phyloP scores from a whole-genome alignment of 2,113 vertebrate species.

The Poeciliopsis turrubarensis region DNA sequence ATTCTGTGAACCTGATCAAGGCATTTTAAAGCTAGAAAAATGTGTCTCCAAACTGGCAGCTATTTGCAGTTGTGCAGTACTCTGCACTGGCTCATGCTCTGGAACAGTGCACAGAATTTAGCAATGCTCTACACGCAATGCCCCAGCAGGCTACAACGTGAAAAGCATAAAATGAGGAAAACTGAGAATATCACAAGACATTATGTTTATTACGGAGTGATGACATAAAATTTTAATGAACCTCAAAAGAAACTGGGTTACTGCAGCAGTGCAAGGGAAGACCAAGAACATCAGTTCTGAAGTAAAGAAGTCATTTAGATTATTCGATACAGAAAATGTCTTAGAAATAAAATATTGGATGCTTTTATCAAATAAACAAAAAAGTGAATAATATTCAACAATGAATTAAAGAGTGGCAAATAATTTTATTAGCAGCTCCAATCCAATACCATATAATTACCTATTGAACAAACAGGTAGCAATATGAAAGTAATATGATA shows the following conservation, averaged over 20 bases:
- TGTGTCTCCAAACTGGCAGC: not conserved
- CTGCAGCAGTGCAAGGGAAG: not conserved
- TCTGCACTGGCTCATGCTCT: not conserved
- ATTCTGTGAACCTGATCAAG: not conserved
- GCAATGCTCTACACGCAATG: not conserved
- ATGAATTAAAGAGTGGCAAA: not conserved
- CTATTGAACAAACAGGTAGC: no score
- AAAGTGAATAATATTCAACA: not conserved
- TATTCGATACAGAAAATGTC: not conserved
- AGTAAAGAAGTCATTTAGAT: not conserved
- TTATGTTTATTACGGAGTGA: conserved; percentile 12
- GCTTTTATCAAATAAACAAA: not conserved
- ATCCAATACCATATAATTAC: no score
- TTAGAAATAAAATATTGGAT: not conserved
- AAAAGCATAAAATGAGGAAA: not conserved
- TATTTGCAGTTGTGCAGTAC: not conserved
- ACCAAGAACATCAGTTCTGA: not conserved
- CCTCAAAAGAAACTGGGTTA: conserved; percentile 11
- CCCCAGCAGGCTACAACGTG: not conserved
- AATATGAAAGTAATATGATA: no score
- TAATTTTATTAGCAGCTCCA: no score
- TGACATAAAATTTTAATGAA: conserved; percentile 19
- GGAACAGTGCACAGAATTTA: not conserved
- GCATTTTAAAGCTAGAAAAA: not conserved
- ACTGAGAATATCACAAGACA: not conserved